Evolutionary conservation across 2,797 vertebrate species (phyloP).

Genomic region (Sylvia borin): DNA sequence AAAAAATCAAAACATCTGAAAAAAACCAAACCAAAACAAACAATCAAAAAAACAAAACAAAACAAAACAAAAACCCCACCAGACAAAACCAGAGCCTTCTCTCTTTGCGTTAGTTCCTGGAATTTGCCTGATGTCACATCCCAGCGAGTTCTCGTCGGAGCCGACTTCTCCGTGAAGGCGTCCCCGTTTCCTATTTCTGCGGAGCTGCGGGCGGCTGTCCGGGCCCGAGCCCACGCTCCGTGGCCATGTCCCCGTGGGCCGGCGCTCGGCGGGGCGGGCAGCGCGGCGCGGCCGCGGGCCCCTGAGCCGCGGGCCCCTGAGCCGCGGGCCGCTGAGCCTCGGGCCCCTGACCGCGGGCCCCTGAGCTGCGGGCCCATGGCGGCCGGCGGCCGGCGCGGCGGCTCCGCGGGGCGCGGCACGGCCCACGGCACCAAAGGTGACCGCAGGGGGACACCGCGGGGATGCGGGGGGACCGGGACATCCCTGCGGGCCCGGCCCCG

Average conservation of each 20-base stretch:
- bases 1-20: neutral
- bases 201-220: neutral
- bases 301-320: neutral
- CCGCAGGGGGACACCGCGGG: neutral
- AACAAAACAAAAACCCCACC: too few relatives aligned
- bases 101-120: neutral
- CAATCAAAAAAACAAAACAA: neutral
- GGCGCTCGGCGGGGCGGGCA: too few relatives aligned
- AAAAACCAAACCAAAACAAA: too few relatives aligned
- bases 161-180: neutral
- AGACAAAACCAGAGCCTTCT: neutral
- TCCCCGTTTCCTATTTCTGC: neutral
- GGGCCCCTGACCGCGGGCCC: too few relatives aligned
- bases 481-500: neutral
- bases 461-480: neutral
- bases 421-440: neutral
- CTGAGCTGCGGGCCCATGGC: neutral
- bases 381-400: neutral
- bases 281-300: neutral
- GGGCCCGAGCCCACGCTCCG: rapidly evolving
- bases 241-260: neutral
- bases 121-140: neutral
- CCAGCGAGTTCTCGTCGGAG: neutral
- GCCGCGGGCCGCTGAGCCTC: too few relatives aligned
- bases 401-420: neutral